These are phyloP conservation scores for Drosophila virilis DNA, from an alignment of 1,140 invertebrate genomes.

Conservation along the genomic window DNA sequence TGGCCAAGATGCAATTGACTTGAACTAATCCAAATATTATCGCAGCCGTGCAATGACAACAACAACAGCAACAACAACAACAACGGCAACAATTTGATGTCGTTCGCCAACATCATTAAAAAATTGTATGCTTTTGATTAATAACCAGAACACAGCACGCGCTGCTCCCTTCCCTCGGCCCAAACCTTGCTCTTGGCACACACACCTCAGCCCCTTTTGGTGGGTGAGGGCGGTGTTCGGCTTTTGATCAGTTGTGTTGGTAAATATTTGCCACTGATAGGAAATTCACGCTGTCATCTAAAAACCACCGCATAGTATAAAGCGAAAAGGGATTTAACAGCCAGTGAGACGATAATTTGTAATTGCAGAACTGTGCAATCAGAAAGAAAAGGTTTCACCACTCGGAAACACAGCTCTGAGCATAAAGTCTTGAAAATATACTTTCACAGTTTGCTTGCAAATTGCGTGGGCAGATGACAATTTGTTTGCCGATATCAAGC, in stretches of 20 bases:
- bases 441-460: conserved; percentile 58
- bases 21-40: conserved; percentile 83
- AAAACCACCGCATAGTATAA: conserved; percentile 8
- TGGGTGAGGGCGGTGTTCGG: conserved; percentile 30
- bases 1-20: conserved; percentile 76
- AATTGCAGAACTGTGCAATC: conserved; percentile 36
- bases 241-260: conserved; percentile 64
- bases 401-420: not conserved
- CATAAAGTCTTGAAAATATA: not conserved
- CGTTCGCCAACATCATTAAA: conserved; percentile 77
- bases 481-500: conserved; percentile 6
- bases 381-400: conserved; percentile 22
- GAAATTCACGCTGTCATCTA: conserved; percentile 50
- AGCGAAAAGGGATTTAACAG: conserved; percentile 46
- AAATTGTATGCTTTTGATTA: conserved; percentile 74
- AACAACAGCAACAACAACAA: conserved; percentile 41
- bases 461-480: conserved; percentile 66
- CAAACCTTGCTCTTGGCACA: not conserved
- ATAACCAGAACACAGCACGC: conserved; percentile 68
- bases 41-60: conserved; percentile 65
- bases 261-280: conserved; percentile 72
- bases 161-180: not conserved
- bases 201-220: no score
- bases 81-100: conserved; percentile 41
- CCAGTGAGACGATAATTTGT: conserved; percentile 58